Evolutionary conservation across 2,113 vertebrate species (phyloP).

Genomic region (Microtus ochrogaster): DNA sequence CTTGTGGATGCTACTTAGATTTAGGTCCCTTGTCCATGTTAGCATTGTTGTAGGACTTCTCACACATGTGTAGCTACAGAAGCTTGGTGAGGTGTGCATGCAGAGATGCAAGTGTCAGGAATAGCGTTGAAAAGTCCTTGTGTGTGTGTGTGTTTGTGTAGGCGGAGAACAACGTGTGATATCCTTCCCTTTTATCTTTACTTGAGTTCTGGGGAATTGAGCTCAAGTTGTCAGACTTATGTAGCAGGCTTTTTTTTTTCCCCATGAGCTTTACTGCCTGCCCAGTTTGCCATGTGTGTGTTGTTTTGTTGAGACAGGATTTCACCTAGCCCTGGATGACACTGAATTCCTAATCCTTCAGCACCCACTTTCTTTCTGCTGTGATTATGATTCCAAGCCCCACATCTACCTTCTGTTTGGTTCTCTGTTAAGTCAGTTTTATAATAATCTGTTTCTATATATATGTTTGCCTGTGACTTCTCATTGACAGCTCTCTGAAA

Average conservation of each 20-base stretch:
- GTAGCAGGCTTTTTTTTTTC: neutral
- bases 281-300: neutral
- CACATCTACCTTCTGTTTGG: neutral
- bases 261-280: neutral
- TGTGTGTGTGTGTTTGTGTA: neutral
- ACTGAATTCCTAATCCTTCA: neutral
- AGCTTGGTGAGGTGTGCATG: neutral
- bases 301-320: neutral
- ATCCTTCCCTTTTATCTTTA: neutral
- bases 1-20: neutral
- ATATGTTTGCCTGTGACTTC: conserved; percentile 21
- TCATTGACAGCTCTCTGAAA: neutral
- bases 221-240: neutral
- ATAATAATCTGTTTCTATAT: neutral
- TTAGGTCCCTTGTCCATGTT: neutral
- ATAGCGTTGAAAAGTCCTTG: neutral
- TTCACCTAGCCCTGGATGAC: neutral
- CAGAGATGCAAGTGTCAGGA: neutral
- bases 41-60: neutral
- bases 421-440: conserved; percentile 32
- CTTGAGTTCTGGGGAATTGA: neutral
- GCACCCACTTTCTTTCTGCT: neutral
- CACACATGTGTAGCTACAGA: neutral
- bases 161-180: neutral
- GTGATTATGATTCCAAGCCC: neutral